Conservation (phyloP, 1,140 invertebrate genomes). For the Hylaeus volcanicus region DNA sequence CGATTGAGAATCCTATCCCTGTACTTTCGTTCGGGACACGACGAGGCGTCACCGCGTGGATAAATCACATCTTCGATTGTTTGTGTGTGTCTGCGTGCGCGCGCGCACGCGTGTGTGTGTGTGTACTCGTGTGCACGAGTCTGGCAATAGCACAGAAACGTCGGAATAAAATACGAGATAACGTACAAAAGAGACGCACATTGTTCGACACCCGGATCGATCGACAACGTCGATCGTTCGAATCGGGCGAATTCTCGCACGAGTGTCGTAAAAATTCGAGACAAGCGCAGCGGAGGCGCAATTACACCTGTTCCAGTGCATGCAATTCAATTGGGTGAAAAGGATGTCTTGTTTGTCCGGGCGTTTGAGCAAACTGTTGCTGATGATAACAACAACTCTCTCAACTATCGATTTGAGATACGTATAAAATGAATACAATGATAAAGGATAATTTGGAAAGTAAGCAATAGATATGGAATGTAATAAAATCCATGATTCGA, state of each 20-base stretch:
- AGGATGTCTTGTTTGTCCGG: too few relatives aligned
- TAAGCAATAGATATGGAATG: too few relatives aligned
- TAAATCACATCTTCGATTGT: slow-evolving; percentile 33
- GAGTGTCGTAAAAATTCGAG: not conserved
- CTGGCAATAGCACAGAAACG: slow-evolving; percentile 31
- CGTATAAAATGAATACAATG: too few relatives aligned
- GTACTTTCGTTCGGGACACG: slow-evolving; percentile 42
- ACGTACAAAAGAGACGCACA: not conserved
- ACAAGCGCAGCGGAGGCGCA: not conserved
- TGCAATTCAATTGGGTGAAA: too few relatives aligned
- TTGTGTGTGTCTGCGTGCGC: not conserved
- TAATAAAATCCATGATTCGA: too few relatives aligned
- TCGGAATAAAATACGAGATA: slow-evolving; percentile 19
- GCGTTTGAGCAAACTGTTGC: too few relatives aligned
- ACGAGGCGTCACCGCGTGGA: slow-evolving; percentile 22
- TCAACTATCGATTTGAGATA: too few relatives aligned
- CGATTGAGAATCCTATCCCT: slow-evolving; percentile 50
- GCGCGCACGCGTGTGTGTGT: too few relatives aligned
- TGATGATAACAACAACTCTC: too few relatives aligned
- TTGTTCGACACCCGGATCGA: not conserved
- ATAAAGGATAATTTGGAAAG: too few relatives aligned
- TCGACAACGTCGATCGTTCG: not conserved
- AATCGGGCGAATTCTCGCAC: not conserved
- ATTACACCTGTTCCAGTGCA: not conserved
- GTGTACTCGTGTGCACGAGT: not conserved